These are phyloP conservation scores for Xestia sexstrigata DNA, from an alignment of 2,888 invertebrate species.

Conservation along the genomic window DNA sequence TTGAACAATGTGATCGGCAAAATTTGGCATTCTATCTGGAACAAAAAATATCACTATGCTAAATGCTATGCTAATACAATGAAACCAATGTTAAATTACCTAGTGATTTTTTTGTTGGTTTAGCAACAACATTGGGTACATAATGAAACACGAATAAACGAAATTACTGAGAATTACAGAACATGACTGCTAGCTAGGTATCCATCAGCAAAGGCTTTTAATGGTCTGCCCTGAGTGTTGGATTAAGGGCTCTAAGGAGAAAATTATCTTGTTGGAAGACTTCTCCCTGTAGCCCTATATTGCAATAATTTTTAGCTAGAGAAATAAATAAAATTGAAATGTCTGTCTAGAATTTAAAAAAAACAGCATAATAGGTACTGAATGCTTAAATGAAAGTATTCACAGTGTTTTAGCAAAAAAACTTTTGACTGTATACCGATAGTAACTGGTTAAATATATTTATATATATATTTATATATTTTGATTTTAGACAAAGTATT, in stretches of 20 bases:
- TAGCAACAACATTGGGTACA: too few species aligned
- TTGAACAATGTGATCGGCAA: slow-evolving; percentile 8
- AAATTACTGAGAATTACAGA: too few species aligned
- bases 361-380: background rate
- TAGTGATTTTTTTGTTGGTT: too few species aligned
- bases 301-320: background rate
- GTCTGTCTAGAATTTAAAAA: background rate
- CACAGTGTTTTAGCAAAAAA: background rate
- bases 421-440: too few species aligned
- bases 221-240: background rate
- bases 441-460: too few species aligned
- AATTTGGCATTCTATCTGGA: slow-evolving; percentile 10
- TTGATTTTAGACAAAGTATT: background rate
- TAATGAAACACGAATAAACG: too few species aligned
- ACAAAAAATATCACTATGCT: too few species aligned
- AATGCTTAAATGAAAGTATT: background rate
- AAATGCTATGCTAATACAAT: too few species aligned
- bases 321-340: background rate
- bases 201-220: slow-evolving; percentile 4
- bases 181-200: background rate
- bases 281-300: background rate
- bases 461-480: background rate
- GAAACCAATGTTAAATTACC: too few species aligned
- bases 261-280: background rate
- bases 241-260: background rate